These are phyloP conservation scores for Callipepla squamata DNA, from an alignment of 2,113 vertebrate genomes.

Conservation along the genomic window DNA sequence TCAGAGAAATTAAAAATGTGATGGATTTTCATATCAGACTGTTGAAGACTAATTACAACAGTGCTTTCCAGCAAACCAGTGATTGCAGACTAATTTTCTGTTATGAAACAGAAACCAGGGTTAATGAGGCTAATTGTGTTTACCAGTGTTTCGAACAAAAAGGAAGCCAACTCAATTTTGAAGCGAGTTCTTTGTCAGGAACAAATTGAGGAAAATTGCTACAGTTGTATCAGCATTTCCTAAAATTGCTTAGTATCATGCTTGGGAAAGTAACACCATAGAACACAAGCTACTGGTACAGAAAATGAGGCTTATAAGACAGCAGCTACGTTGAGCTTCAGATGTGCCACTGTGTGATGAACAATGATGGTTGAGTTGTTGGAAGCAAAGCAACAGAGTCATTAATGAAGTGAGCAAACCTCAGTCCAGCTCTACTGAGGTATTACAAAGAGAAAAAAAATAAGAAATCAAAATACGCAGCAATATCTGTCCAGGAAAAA, in stretches of 20 bases:
- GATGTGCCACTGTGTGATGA: neutral
- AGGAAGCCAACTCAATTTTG: slow-evolving; percentile 79
- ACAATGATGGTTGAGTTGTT: neutral
- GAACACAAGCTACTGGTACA: slow-evolving; percentile 51
- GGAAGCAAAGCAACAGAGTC: slow-evolving; percentile 20
- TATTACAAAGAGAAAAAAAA: neutral
- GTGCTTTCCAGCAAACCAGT: slow-evolving; percentile 77
- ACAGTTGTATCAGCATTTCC: slow-evolving; percentile 77
- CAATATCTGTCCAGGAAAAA: neutral
- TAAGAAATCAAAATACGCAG: neutral
- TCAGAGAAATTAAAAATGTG: slow-evolving; percentile 71
- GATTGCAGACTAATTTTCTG: slow-evolving; percentile 82
- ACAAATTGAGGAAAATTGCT: slow-evolving; percentile 81
- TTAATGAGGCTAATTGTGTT: slow-evolving; percentile 87
- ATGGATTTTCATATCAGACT: slow-evolving; percentile 75
- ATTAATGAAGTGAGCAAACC: neutral
- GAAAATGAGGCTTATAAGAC: slow-evolving; percentile 59
- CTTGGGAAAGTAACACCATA: slow-evolving; percentile 52
- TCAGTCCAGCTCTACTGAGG: neutral
- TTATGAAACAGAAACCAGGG: slow-evolving; percentile 82
- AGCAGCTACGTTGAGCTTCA: neutral
- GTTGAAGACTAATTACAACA: slow-evolving; percentile 79
- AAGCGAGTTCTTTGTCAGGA: slow-evolving; percentile 77
- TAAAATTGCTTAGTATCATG: slow-evolving; percentile 57
- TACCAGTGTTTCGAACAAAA: slow-evolving; percentile 78